These are phyloP conservation scores for Aelia acuminata DNA, from an alignment of 2,888 invertebrate genomes.

Conservation along the genomic window DNA sequence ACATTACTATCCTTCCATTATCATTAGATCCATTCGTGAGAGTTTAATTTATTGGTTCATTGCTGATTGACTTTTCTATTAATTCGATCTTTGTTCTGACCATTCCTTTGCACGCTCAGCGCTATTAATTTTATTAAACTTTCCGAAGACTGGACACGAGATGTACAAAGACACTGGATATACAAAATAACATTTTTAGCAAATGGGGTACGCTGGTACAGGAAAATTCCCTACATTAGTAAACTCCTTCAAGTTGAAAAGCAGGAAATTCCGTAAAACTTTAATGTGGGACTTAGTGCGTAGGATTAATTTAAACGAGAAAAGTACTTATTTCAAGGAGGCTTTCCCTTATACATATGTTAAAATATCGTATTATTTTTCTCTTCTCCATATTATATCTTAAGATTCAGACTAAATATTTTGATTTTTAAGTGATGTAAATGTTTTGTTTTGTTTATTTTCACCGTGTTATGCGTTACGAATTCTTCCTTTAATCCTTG, in stretches of 20 bases:
- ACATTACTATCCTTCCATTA: not conserved
- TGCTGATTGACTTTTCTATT: not conserved
- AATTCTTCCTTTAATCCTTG: too few species aligned
- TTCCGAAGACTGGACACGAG: too few species aligned
- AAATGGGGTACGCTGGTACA: too few species aligned
- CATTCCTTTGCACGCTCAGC: not conserved
- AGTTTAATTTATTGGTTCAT: not conserved
- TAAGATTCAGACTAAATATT: not conserved
- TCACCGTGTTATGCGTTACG: too few species aligned
- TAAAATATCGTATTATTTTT: not conserved
- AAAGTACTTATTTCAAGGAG: not conserved
- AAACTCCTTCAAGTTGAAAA: not conserved
- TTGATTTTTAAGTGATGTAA: not conserved
- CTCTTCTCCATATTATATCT: not conserved
- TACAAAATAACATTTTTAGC: too few species aligned
- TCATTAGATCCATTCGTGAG: not conserved
- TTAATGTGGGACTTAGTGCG: not conserved
- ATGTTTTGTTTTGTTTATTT: not conserved
- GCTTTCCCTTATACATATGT: not conserved
- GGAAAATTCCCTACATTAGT: not conserved
- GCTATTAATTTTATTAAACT: too few species aligned
- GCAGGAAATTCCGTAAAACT: not conserved
- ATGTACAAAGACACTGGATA: too few species aligned
- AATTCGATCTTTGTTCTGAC: not conserved
- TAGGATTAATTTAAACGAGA: not conserved